A percentile compares a stretch with the other conserved stretches of the same genome.
Conservation (phyloP, 2,888 invertebrate genomes). For the Leptinotarsa haldemani region DNA sequence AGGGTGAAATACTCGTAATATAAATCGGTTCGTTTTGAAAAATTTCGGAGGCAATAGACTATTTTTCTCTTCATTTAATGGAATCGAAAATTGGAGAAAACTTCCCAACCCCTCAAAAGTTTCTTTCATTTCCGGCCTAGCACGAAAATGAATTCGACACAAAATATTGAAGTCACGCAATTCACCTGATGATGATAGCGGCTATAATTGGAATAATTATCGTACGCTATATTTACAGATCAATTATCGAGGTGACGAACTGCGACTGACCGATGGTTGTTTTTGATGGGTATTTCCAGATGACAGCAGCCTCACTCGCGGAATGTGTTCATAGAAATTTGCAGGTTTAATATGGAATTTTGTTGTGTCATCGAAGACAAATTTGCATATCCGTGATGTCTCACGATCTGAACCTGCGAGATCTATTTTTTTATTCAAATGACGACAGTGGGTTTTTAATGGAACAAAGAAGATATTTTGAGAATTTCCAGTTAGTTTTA, state of each 20-base stretch:
- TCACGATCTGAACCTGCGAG: background rate
- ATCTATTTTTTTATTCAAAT: too few species aligned
- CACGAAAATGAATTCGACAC: too few species aligned
- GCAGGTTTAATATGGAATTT: slow-evolving; percentile 2
- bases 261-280: background rate
- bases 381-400: slow-evolving; percentile 3
- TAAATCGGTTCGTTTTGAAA: too few species aligned
- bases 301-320: background rate
- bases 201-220: slow-evolving; percentile 2
- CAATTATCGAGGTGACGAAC: background rate
- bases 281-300: slow-evolving; percentile 9
- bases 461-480: too few species aligned
- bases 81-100: too few species aligned
- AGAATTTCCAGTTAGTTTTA: too few species aligned
- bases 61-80: too few species aligned
- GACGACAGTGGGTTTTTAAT: too few species aligned
- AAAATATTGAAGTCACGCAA: background rate
- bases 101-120: too few species aligned
- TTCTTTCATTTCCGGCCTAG: too few species aligned
- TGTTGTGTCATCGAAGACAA: background rate
- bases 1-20: too few species aligned
- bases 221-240: background rate
- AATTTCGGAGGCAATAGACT: too few species aligned
- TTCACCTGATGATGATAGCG: slow-evolving; percentile 1
- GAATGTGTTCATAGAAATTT: slow-evolving; percentile 7